Evolutionary conservation across 2,797 vertebrate species (phyloP).

Genomic region (Staurois parvus): DNA sequence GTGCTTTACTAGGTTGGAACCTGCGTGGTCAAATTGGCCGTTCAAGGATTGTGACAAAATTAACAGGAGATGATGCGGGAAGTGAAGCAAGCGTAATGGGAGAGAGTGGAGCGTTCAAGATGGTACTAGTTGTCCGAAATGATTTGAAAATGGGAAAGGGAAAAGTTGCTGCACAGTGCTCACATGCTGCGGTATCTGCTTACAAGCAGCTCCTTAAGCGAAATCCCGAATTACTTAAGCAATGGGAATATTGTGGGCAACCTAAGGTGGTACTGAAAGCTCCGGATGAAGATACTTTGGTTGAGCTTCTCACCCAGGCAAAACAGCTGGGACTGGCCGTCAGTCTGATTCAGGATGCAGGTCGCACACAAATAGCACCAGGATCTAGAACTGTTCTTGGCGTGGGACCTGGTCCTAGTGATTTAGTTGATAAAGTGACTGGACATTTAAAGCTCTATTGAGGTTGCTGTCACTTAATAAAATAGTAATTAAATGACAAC

Average conservation of each 20-base stretch:
- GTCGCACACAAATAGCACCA: conserved; percentile 93
- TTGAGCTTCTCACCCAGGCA: conserved; percentile 84
- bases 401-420: conserved; percentile 89
- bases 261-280: conserved; percentile 95
- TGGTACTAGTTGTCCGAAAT: conserved; percentile 91
- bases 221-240: conserved; percentile 87
- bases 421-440: conserved; percentile 89
- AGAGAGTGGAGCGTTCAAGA: conserved; percentile 91
- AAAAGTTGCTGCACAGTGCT: conserved; percentile 94
- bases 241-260: conserved; percentile 96
- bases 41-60: not conserved
- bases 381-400: conserved; percentile 94
- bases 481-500: too few relatives aligned
- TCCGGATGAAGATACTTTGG: conserved; percentile 85
- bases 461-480: conserved; percentile 24
- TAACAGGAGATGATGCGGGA: not conserved
- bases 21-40: conserved; percentile 73
- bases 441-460: conserved; percentile 93
- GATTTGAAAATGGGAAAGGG: conserved; percentile 98
- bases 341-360: conserved; percentile 95
- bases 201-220: conserved; percentile 89
- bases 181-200: conserved; percentile 92
- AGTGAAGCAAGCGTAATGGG: conserved; percentile 81
- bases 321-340: conserved; percentile 86
- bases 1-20: conserved; percentile 88